These are phyloP conservation scores for Rhabdomys dilectus DNA, from an alignment of 2,113 vertebrate species.

Conservation along the genomic window DNA sequence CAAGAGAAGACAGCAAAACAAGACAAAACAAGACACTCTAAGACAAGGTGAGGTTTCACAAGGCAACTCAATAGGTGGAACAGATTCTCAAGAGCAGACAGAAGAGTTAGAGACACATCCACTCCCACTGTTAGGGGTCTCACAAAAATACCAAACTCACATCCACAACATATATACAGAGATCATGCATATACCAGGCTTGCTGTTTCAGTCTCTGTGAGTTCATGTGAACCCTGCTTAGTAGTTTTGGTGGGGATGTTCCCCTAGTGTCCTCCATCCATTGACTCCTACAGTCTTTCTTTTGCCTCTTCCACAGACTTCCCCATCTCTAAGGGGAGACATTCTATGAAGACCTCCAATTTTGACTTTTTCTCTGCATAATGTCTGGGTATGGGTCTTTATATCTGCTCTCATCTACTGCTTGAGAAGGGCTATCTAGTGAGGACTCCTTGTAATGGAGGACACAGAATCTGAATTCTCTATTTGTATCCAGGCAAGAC, in stretches of 20 bases:
- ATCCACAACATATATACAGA: not conserved
- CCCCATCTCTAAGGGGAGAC: not conserved
- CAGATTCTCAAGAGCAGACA: not conserved
- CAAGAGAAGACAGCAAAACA: not conserved
- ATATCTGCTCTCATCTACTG: not conserved
- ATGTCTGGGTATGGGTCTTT: not conserved
- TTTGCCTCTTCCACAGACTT: not conserved
- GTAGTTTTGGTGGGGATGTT: not conserved
- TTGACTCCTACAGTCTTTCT: not conserved
- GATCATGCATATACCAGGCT: not conserved
- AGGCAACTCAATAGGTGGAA: not conserved
- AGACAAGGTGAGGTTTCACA: not conserved
- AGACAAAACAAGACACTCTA: not conserved
- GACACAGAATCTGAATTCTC: not conserved
- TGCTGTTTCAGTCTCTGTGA: not conserved
- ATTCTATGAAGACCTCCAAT: not conserved
- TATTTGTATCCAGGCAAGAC: not conserved
- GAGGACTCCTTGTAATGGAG: not conserved
- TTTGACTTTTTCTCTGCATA: not conserved
- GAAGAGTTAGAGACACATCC: not conserved
- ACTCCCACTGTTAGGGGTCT: not conserved
- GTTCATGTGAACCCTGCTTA: not conserved
- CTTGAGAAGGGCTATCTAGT: not conserved
- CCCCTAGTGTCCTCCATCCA: not conserved
- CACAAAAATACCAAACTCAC: not conserved